phyloP scores from a whole-genome alignment of 1,140 invertebrate species.

The Ceratina japonica region DNA sequence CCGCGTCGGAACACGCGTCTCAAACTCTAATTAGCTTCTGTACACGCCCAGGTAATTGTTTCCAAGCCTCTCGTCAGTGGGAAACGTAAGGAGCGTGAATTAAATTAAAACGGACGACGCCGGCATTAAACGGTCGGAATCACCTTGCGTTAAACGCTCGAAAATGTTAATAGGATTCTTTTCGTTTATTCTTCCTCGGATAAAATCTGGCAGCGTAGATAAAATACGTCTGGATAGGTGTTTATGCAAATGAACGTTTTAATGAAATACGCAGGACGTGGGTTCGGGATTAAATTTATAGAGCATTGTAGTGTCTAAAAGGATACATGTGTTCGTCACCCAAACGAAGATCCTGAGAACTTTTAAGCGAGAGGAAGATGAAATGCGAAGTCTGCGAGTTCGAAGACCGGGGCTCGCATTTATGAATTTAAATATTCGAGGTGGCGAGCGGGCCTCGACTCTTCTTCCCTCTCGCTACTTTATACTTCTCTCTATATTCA shows the following conservation, averaged over 20 bases:
- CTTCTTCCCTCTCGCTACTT: slow-evolving; percentile 26
- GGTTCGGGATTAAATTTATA: no score
- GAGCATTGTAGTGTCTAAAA: no score
- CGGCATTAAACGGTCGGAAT: neutral
- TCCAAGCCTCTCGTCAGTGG: neutral
- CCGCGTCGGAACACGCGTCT: slow-evolving; percentile 9
- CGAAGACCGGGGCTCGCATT: slow-evolving; percentile 35
- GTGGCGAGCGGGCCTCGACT: slow-evolving; percentile 35
- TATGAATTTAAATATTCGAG: slow-evolving; percentile 66
- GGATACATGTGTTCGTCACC: no score
- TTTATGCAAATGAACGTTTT: no score
- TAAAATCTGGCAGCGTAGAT: no score
- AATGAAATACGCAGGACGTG: no score
- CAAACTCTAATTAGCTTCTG: slow-evolving; percentile 30
- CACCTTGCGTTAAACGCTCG: neutral
- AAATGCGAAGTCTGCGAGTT: neutral
- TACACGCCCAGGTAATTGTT: slow-evolving; percentile 19
- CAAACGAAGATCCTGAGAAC: neutral
- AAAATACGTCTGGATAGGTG: no score
- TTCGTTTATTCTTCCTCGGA: no score
- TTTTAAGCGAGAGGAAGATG: neutral
- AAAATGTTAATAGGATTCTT: neutral
- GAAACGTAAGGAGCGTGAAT: neutral
- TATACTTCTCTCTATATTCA: slow-evolving; percentile 41
- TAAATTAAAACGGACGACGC: slow-evolving; percentile 3